A percentile compares a stretch with the other conserved stretches of the same genome.
phyloP scores from a whole-genome alignment of 2,797 vertebrate species.

The Prionace glauca region DNA sequence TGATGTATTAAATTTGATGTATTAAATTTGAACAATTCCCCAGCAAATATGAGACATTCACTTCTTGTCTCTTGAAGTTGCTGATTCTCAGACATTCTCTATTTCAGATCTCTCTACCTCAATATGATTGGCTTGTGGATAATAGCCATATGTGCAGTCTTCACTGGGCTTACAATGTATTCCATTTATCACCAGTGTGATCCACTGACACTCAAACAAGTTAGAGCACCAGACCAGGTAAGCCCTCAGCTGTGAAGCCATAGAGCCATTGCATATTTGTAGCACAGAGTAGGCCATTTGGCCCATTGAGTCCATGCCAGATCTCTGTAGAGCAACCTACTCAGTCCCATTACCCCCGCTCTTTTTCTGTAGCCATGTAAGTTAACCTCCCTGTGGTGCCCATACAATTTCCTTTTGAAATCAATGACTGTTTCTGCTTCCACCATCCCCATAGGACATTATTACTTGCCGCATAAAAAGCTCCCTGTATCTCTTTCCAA shows the following conservation, averaged over 20 bases:
- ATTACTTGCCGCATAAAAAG: background rate
- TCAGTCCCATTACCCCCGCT: no score
- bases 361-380: no score
- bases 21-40: background rate
- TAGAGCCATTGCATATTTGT: background rate
- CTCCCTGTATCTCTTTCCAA: background rate
- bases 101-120: constrained; percentile 75
- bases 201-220: constrained; percentile 68
- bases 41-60: background rate
- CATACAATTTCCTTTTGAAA: background rate
- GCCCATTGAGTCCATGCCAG: no score
- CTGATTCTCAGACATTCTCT: background rate
- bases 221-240: constrained; percentile 83
- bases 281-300: background rate
- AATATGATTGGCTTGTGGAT: constrained; percentile 80
- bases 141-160: constrained; percentile 65
- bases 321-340: no score
- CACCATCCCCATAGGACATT: background rate
- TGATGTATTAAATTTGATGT: background rate
- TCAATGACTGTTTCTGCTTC: background rate
- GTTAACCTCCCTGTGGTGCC: no score
- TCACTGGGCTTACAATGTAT: constrained; percentile 77
- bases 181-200: constrained; percentile 84
- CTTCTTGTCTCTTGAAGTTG: background rate
- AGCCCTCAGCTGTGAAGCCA: background rate